Evolutionary conservation across 2,888 invertebrate genomes (phyloP), one percentile per base, ranked within the genome.

Genomic region (Plebejus anna): DNA sequence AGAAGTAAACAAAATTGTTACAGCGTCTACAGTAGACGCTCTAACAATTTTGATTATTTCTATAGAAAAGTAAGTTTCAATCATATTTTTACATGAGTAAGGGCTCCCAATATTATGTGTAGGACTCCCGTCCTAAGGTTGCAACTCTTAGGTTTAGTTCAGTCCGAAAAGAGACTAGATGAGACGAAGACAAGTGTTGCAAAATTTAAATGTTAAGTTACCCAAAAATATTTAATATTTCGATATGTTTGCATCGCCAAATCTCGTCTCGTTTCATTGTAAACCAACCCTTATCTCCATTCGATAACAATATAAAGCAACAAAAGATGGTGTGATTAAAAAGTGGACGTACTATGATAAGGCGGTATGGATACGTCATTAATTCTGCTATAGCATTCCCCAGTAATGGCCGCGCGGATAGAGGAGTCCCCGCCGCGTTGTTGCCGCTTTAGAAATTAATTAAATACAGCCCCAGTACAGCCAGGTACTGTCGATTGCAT

Each of bases 401-500:
- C 81, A 79, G 81, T 84, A 85, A 86, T 83, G 79, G 86, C 84
- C 82, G 78, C 79, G 76, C 80, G 79, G 81, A 81, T 81, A 80
- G 78, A 76, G 78, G 79, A 76, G 71, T 79, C 77, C 82, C 81
- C 78, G 81, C 79, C 78, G 82, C 77, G 80, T 78, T 80, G 80
- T 77, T 78, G 79, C 82, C 80, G 80, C 82, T 81, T 83, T 84
- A 84, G 87, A 88, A 89, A 89, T 88, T 89, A 89, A 89, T 89
- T 88, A 89, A 86, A 84, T 84, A 87, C 85, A 86, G 84, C 83
- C 81, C 78, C 32, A 66, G 32, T 73, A 42, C 51, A 32, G 32
- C 79, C 78, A 81, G 70, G 76, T 76, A 76, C 76, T 72, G 76
- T 76, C 72, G 61, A 42, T 70, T 47, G 57, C 76, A 76, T 3